These are phyloP conservation scores for Gavialis gangeticus DNA, from an alignment of 2,113 vertebrate genomes.

Conservation along the genomic window DNA sequence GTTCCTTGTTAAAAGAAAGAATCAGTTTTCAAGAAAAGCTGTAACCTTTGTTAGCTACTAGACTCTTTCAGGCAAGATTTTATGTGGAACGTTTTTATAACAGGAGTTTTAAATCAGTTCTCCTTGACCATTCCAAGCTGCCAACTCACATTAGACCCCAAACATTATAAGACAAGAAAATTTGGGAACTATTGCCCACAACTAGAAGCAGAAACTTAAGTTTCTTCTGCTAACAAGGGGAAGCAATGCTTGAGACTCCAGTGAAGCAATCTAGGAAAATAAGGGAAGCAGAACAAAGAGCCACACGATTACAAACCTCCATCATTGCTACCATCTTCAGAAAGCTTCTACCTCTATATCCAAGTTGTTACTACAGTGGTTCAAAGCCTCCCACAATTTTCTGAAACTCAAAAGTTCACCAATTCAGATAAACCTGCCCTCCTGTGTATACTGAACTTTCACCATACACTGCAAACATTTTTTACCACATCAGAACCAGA, in stretches of 20 bases:
- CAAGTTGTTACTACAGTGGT: fast-evolving
- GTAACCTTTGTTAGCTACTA: not conserved
- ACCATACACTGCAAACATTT: not conserved
- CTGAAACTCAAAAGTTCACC: not conserved
- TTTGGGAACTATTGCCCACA: not conserved
- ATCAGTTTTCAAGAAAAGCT: not conserved
- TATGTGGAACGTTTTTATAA: not conserved
- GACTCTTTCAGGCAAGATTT: not conserved
- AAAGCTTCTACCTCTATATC: fast-evolving
- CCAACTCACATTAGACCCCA: not conserved
- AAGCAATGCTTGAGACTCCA: fast-evolving
- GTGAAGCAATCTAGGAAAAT: not conserved
- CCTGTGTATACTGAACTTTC: not conserved
- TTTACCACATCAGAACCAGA: fast-evolving
- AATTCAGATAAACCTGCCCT: not conserved
- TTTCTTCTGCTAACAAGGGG: not conserved
- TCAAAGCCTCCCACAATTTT: not conserved
- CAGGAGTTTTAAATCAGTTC: not conserved
- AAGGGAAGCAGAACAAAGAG: not conserved
- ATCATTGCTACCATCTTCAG: not conserved
- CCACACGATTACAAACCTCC: not conserved
- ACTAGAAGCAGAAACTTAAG: fast-evolving
- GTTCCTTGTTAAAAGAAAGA: not conserved
- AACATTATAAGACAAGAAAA: not conserved
- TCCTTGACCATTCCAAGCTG: not conserved